phyloP scores from a whole-genome alignment of 2,888 invertebrate species.

The Dryococelus australis region DNA sequence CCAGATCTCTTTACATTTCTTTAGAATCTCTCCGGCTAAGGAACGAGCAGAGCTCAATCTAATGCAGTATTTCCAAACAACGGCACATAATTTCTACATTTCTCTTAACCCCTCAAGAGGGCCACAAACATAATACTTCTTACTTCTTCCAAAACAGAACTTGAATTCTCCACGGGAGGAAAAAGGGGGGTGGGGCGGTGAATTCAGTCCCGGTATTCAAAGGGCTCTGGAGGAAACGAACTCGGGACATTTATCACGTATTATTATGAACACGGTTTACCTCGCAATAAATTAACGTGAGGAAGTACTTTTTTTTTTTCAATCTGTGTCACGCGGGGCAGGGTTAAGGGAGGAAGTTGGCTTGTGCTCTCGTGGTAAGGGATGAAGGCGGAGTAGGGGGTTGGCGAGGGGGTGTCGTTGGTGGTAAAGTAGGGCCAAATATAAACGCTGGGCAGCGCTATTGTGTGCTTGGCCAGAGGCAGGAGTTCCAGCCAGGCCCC shows the following conservation, averaged over 20 bases:
- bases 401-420: too few relatives aligned
- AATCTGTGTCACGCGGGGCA: background rate
- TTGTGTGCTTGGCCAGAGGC: background rate
- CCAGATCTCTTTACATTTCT: too few relatives aligned
- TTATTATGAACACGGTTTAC: constrained; percentile 1
- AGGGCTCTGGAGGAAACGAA: background rate
- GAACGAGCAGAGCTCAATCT: too few relatives aligned
- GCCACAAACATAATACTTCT: background rate
- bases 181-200: too few relatives aligned
- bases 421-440: background rate
- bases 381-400: too few relatives aligned
- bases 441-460: background rate
- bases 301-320: background rate
- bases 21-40: too few relatives aligned
- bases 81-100: too few relatives aligned
- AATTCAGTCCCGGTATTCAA: background rate
- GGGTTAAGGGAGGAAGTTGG: too few relatives aligned
- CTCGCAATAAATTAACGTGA: background rate
- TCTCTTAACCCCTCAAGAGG: too few relatives aligned
- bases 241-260: background rate
- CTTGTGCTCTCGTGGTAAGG: too few relatives aligned
- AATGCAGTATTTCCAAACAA: too few relatives aligned
- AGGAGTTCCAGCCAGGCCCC: background rate
- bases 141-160: background rate
- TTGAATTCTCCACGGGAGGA: background rate